Base-by-base conservation (phyloP, 2,888 invertebrate species). In the Trachelus iudaicus region DNA sequence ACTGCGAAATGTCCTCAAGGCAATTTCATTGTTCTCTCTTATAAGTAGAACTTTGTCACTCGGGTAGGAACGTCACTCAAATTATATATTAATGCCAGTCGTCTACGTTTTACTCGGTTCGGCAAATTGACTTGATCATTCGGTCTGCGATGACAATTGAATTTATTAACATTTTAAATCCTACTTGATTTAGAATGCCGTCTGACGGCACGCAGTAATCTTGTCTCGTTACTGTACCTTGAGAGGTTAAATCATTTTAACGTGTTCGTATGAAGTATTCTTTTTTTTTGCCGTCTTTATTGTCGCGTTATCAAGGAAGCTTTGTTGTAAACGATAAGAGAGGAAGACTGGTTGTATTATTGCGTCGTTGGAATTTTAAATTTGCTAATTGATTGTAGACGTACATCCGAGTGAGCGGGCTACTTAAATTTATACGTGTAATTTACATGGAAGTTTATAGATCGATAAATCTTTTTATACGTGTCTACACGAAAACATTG, bases 351-450 rank as follows among this genome's bases (percentile, higher is more conserved):
- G 15, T 6, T 23, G 6, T 56, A 56, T 56, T 6, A 23, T 23
- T 23, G 40, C 15, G 6, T 56, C 23, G 15, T 9, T 23, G 40
- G 40, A 23, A 56, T 56, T 75, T 78, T 78, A 75, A 81, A 77
- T 76, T 73, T 40, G 76, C 56, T 69, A 80, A 77, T 33, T 69
- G 34, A 9, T 74, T 69, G 13, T 69, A 75, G 33, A 75, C 68
- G 30, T 30, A 34, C 31, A 15, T 30, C 31, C 31, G 71, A 31
- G 31, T 71, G 31, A 15, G 12, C 34, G 2, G 31, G 69, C 4
- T 30, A 69, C 15, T 40, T 15, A 0, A 4, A 40, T 6, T 40
- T 40, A 40, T 40, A 15, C 4, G 6, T 4, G 6, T 15, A 15
- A 15, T 15, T 40, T 6, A 40, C 1, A 40, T 6, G 6, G 4